These are phyloP conservation scores for Drosophila setifemur DNA, from an alignment of 1,140 invertebrate genomes.

Conservation along the genomic window DNA sequence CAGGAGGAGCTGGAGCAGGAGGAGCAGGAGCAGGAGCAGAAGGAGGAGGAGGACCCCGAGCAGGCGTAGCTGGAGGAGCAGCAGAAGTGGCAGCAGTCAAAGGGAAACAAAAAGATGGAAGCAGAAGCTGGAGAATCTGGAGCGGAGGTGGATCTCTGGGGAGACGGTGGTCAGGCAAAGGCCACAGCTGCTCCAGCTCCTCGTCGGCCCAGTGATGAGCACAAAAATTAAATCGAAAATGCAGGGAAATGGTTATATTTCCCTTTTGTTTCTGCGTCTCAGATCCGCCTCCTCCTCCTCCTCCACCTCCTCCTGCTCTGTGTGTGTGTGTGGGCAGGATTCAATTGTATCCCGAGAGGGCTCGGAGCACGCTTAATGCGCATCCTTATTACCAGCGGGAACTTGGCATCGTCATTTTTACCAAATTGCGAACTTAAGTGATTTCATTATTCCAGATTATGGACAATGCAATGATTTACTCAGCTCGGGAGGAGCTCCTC, in stretches of 20 bases:
- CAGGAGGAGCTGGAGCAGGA: neutral
- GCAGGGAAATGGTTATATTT: constrained; percentile 71
- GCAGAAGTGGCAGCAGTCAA: constrained; percentile 21
- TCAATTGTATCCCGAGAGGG: constrained; percentile 76
- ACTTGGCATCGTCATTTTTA: constrained; percentile 56
- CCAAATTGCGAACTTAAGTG: constrained; percentile 79
- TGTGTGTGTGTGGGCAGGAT: constrained; percentile 30
- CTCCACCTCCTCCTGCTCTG: no score
- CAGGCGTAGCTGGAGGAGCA: constrained; percentile 5
- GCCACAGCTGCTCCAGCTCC: constrained; percentile 48
- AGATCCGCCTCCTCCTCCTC: neutral
- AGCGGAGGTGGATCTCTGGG: constrained; percentile 42
- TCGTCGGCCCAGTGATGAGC: constrained; percentile 56
- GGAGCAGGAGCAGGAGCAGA: constrained; percentile 1
- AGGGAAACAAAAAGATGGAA: constrained; percentile 4
- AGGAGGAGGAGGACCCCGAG: constrained; percentile 12
- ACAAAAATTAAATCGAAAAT: constrained; percentile 77
- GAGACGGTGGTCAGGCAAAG: constrained; percentile 51
- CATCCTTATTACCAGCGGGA: constrained; percentile 75
- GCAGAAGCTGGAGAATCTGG: constrained; percentile 13
- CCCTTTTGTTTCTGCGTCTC: constrained; percentile 47
- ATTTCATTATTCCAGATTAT: constrained; percentile 81
- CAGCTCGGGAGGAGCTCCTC: constrained; percentile 31
- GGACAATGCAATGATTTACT: constrained; percentile 78
- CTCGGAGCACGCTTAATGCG: constrained; percentile 70